These are phyloP conservation scores for Hemithea aestivaria DNA, from an alignment of 2,888 invertebrate genomes.

Conservation along the genomic window DNA sequence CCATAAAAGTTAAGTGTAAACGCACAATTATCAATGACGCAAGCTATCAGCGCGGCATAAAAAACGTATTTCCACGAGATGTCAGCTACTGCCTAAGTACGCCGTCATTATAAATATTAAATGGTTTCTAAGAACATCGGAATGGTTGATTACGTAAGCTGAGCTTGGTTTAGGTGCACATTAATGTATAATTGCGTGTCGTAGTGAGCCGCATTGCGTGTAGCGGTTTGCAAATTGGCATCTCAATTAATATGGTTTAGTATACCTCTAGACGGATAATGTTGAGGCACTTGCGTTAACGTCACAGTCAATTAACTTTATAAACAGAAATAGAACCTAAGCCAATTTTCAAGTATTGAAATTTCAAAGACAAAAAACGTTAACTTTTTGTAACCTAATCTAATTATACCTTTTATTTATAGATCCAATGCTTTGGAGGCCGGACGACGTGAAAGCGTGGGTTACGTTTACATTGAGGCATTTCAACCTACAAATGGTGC, in stretches of 20 bases:
- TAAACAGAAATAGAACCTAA: too few relatives aligned
- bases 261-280: too few relatives aligned
- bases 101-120: constrained; percentile 52
- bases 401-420: constrained; percentile 37
- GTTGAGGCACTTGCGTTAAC: too few relatives aligned
- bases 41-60: constrained; percentile 41
- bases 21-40: constrained; percentile 53
- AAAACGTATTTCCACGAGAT: constrained; percentile 52
- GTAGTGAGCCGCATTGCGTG: too few relatives aligned
- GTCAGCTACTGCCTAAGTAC: constrained; percentile 49
- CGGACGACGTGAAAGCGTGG: constrained; percentile 92
- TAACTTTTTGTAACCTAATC: too few relatives aligned
- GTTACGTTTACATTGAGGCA: constrained; percentile 91
- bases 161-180: constrained; percentile 33
- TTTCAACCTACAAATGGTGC: constrained; percentile 85
- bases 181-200: too few relatives aligned
- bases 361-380: background rate
- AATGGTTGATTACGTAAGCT: constrained; percentile 64
- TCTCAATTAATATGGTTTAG: too few relatives aligned
- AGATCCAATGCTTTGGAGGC: constrained; percentile 95
- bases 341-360: background rate
- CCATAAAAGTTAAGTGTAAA: constrained; percentile 34
- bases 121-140: constrained; percentile 59
- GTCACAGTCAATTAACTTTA: too few relatives aligned
- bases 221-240: too few relatives aligned